Evolutionary conservation across 2,797 vertebrate species (phyloP).

Genomic region (Heterohyrax brucei): DNA sequence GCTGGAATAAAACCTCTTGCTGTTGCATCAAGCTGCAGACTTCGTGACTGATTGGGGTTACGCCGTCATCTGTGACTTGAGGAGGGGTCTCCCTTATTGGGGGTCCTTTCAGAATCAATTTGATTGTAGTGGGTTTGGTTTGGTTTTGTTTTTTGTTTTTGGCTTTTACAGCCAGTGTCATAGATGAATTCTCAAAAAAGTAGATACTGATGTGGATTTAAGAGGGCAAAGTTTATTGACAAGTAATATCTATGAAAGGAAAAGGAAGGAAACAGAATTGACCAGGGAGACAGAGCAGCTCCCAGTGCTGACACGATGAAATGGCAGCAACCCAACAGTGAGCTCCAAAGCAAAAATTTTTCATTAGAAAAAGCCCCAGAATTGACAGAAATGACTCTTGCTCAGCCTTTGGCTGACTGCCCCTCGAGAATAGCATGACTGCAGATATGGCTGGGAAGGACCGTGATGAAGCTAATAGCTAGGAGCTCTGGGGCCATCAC

Average conservation of each 20-base stretch:
- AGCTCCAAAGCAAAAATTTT: background rate
- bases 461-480: background rate
- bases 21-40: no score
- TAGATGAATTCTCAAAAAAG: background rate
- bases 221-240: background rate
- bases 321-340: background rate
- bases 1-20: no score
- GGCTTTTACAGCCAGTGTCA: background rate
- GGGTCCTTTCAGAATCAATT: no score
- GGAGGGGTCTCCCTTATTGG: no score
- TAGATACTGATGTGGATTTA: background rate
- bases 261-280: background rate
- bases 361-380: background rate
- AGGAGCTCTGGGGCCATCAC: background rate
- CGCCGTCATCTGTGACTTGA: no score
- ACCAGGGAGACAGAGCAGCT: background rate
- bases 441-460: background rate
- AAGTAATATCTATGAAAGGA: background rate
- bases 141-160: no score
- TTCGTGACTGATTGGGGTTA: no score
- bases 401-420: background rate
- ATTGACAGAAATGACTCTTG: background rate
- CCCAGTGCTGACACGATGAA: background rate
- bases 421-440: background rate
- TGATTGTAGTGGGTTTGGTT: no score